Conservation (phyloP, 2,888 invertebrate species). For the Thymelicus sylvestris region DNA sequence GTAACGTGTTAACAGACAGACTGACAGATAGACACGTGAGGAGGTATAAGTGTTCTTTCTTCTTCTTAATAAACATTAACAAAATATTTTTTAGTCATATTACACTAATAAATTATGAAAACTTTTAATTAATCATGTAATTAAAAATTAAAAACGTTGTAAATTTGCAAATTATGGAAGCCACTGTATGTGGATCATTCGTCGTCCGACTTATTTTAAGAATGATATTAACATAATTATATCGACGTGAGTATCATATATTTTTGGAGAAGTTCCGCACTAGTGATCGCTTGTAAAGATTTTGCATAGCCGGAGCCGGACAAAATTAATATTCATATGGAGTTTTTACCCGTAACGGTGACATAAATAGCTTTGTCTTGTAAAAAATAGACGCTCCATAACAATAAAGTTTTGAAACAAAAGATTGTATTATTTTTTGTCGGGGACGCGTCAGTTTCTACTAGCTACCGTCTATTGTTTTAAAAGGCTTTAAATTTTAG, state of each 20-base stretch:
- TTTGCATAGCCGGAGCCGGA: constrained; percentile 37
- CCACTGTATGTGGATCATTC: too few relatives aligned
- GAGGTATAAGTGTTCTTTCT: too few relatives aligned
- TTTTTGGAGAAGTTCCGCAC: not conserved
- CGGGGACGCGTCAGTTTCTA: constrained; percentile 37
- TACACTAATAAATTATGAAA: too few relatives aligned
- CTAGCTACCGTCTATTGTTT: constrained; percentile 45
- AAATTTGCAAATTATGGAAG: too few relatives aligned
- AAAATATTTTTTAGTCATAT: too few relatives aligned
- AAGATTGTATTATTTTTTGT: constrained; percentile 68
- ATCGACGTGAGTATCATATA: not conserved
- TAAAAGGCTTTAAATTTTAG: constrained; percentile 10
- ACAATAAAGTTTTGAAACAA: constrained; percentile 71
- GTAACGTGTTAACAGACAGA: too few relatives aligned
- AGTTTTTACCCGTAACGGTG: constrained; percentile 78
- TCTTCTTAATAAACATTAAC: too few relatives aligned
- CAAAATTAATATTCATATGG: constrained; percentile 66
- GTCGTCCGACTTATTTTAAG: too few relatives aligned
- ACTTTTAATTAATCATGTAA: too few relatives aligned
- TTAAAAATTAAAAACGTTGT: too few relatives aligned
- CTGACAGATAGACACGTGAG: too few relatives aligned
- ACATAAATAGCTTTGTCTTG: constrained; percentile 73
- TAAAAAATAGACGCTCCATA: constrained; percentile 73
- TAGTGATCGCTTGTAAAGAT: constrained; percentile 6
- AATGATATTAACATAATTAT: not conserved